Conservation (phyloP, 1,140 invertebrate species). For the Drosophila setifemur region DNA sequence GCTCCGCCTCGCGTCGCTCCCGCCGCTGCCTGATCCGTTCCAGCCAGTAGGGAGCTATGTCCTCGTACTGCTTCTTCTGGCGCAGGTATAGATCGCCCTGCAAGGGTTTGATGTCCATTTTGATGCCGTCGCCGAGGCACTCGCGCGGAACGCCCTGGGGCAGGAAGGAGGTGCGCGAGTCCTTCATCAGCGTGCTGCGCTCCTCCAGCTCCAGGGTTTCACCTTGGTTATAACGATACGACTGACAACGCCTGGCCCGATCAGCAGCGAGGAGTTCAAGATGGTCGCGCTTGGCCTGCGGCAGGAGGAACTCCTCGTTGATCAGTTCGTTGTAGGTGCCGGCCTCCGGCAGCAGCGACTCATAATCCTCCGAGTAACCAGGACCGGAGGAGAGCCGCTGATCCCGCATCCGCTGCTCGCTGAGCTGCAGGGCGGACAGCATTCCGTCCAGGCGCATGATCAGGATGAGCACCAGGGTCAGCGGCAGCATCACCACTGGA, state of each 20-base stretch:
- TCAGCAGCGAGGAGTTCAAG: conserved; percentile 14
- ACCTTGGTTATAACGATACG: conserved; percentile 56
- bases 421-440: conserved; percentile 62
- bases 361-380: conserved; percentile 46
- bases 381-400: conserved; percentile 21
- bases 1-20: conserved; percentile 44
- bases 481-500: conserved; percentile 79
- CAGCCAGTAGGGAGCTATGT: conserved; percentile 31
- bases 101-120: conserved; percentile 4
- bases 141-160: conserved; percentile 68
- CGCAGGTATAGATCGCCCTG: background rate
- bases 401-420: conserved; percentile 41
- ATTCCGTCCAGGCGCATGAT: conserved; percentile 78
- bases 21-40: conserved; percentile 23
- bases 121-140: conserved; percentile 42
- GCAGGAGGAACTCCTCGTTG: conserved; percentile 64
- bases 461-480: conserved; percentile 74
- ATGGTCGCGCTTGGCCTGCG: conserved; percentile 19
- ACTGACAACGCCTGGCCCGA: conserved; percentile 58
- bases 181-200: conserved; percentile 72
- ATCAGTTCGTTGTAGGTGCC: conserved; percentile 62
- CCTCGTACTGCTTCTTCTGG: conserved; percentile 19
- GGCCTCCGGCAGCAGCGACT: conserved; percentile 45
- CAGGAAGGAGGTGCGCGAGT: conserved; percentile 79
- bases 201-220: conserved; percentile 74